Conservation (phyloP, 2,797 vertebrate genomes). For the Garrulus glandarius region DNA sequence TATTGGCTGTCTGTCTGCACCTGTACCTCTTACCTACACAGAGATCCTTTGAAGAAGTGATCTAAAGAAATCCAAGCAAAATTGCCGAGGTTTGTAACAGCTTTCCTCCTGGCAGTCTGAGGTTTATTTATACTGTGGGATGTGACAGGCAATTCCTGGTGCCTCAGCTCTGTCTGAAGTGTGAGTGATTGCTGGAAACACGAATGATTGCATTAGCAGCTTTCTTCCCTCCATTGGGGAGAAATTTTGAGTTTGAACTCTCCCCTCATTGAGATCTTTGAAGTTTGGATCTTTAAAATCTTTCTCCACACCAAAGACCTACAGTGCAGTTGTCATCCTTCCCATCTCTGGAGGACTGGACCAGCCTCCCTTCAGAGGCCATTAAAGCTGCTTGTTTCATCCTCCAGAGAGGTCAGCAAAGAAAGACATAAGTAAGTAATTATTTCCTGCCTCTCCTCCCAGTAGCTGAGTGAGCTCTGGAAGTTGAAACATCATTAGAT, state of each 20-base stretch:
- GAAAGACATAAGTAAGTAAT: slow-evolving; percentile 37
- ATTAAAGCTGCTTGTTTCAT: slow-evolving; percentile 12
- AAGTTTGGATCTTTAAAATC: slow-evolving; percentile 20
- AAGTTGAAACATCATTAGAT: slow-evolving; percentile 44
- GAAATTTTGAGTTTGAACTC: slow-evolving; percentile 13
- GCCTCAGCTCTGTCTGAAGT: neutral
- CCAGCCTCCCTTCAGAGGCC: slow-evolving; percentile 25
- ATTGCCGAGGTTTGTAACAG: slow-evolving; percentile 1
- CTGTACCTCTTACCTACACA: neutral
- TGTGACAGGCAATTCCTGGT: slow-evolving; percentile 34
- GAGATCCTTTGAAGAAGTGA: neutral
- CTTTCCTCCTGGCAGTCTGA: neutral
- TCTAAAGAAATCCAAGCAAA: slow-evolving; percentile 17
- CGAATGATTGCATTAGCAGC: neutral
- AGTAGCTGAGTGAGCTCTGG: neutral
- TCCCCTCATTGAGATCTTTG: neutral
- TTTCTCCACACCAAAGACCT: neutral
- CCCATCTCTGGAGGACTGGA: neutral
- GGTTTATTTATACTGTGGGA: slow-evolving; percentile 22
- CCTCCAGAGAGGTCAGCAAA: neutral
- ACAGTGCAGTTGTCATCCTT: neutral
- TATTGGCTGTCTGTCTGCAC: neutral
- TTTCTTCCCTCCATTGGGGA: neutral
- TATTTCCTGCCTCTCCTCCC: slow-evolving; percentile 30
- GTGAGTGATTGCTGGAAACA: neutral